Evolutionary conservation across 2,797 vertebrate species (phyloP), one percentile per base, ranked within the genome.

Genomic region (Avahi laniger): DNA sequence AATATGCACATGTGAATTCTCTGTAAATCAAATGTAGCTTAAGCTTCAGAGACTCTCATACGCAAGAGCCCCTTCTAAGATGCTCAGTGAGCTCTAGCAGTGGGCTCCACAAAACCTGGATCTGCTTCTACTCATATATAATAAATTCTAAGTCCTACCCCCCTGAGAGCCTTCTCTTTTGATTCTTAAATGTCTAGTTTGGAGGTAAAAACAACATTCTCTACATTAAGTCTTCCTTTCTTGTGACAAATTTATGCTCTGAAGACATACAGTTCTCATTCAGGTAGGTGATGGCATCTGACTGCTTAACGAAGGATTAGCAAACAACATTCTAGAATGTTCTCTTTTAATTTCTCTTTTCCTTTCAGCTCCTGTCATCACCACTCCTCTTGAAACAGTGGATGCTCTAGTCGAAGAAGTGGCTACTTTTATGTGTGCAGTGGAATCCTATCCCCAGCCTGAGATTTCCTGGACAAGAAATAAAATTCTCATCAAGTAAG

Each of bases 381-480:
- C 98, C 91, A 99, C 99, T 43, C 98, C 99, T 72, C 98, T 99
- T 61, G 99, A 99, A 98, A 99, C 99, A 0, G 98, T 99, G 91
- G 99, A 99, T 52, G 98, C 99, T 0, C 96, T 99, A 26, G 98
- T 99, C 91, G 99, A 99, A 98, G 99, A 99, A 2, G 99, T 99
- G 0, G 99, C 99, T 73, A 99, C 99, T 61, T 99, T 99, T 97
- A 99, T 99, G 98, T 99, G 99, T 90, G 99, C 99, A 6, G 99
- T 99, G 92, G 99, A 99, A 96, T 99, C 99, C 1, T 98, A 99
- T 12, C 99, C 99, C 7, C 98, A 99, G 43, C 99, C 99, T 0
- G 99, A 99, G 94, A 99, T 99, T 95, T 99, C 98, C 0, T 99
- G 99, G 99, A 99, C 99, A 2, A 99, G 99, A 93, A 99, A 99